A percentile compares a stretch with the other conserved stretches of the same genome.
Evolutionary conservation across 2,113 vertebrate genomes (phyloP).

Genomic region (Zootoca vivipara): DNA sequence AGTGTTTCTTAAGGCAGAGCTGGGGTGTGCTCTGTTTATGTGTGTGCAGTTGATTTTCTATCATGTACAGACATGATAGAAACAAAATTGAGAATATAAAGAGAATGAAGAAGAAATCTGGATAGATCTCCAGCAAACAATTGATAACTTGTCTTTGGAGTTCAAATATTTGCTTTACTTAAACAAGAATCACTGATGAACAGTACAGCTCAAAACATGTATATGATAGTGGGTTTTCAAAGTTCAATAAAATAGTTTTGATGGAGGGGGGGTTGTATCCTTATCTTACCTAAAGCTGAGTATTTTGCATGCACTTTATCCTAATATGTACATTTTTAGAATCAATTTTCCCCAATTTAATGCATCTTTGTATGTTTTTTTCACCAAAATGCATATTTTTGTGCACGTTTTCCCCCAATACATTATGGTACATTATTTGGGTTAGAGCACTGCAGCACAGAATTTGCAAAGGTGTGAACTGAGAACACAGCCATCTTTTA

Average conservation of each 20-base stretch:
- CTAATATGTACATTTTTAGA: no score
- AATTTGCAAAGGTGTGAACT: no score
- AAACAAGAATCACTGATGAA: neutral
- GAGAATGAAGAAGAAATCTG: neutral
- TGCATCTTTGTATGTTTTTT: no score
- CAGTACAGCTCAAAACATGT: neutral
- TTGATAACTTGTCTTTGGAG: neutral
- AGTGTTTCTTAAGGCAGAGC: neutral
- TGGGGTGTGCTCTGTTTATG: neutral
- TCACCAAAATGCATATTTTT: no score
- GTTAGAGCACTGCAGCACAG: no score
- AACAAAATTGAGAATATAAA: neutral
- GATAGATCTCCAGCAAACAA: neutral
- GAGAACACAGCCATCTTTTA: no score
- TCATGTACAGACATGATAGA: neutral
- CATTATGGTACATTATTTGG: no score
- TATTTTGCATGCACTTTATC: no score
- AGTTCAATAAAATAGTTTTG: neutral
- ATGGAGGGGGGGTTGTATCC: neutral
- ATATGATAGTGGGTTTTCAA: neutral
- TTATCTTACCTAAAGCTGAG: neutral
- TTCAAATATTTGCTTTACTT: neutral
- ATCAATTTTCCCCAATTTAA: no score
- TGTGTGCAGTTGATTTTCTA: neutral
- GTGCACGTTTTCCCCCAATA: no score